Evolutionary conservation across 2,888 invertebrate species (phyloP).

Genomic region (Torymus tubicola): DNA sequence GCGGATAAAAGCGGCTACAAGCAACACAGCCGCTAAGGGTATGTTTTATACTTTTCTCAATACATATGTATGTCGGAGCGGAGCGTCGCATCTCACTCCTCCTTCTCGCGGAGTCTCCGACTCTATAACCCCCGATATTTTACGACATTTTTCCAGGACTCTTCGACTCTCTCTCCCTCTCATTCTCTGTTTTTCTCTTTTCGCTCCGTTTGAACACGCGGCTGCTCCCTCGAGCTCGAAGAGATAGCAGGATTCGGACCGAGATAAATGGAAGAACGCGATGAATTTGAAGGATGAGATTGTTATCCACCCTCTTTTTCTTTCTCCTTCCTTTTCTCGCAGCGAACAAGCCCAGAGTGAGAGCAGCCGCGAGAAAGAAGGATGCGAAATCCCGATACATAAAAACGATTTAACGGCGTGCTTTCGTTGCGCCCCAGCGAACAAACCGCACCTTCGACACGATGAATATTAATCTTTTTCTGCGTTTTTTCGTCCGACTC

Average conservation of each 20-base stretch:
- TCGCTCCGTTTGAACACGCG: neutral
- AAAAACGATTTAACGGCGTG: neutral
- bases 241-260: slow-evolving; percentile 13
- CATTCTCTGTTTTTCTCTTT: neutral
- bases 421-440: neutral
- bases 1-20: too few relatives aligned
- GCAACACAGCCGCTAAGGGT: too few relatives aligned
- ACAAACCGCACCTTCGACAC: neutral
- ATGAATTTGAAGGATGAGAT: slow-evolving; percentile 17
- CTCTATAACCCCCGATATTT: slow-evolving; percentile 12
- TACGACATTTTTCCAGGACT: slow-evolving; percentile 4
- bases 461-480: slow-evolving; percentile 29
- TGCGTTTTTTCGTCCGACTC: neutral
- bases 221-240: slow-evolving; percentile 28
- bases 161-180: neutral
- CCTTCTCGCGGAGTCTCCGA: neutral
- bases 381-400: neutral
- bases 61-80: too few relatives aligned
- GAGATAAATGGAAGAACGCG: neutral
- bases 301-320: slow-evolving; percentile 9
- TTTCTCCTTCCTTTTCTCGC: neutral
- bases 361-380: too few relatives aligned
- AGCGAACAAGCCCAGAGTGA: too few relatives aligned
- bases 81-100: too few relatives aligned
- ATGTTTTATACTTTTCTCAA: too few relatives aligned